Percentiles rank a stretch among this genome's conserved stretches.
phyloP scores from a whole-genome alignment of 2,888 invertebrate genomes.

The Crioceris asparagi region DNA sequence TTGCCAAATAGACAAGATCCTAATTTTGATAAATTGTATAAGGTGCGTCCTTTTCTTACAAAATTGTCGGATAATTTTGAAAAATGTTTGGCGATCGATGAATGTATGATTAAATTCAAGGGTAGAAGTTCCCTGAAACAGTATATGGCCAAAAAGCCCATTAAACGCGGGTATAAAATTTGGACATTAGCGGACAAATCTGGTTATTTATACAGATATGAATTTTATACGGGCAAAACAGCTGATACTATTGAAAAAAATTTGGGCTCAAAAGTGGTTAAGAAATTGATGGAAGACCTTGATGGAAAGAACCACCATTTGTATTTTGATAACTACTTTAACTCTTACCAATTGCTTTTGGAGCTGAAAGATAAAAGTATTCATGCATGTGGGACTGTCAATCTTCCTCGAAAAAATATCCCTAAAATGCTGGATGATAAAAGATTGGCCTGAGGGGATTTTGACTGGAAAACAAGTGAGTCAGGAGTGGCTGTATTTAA shows the following conservation, averaged over 20 bases:
- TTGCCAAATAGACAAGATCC: slow-evolving; percentile 9
- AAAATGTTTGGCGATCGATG: slow-evolving; percentile 16
- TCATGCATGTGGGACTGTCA: too few species aligned
- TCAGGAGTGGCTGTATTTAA: too few species aligned
- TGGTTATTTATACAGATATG: too few species aligned
- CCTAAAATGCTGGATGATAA: too few species aligned
- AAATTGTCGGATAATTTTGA: slow-evolving; percentile 9
- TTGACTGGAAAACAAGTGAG: too few species aligned
- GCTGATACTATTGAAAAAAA: slow-evolving; percentile 16
- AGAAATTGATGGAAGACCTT: slow-evolving; percentile 6
- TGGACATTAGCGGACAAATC: too few species aligned
- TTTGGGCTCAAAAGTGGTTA: slow-evolving; percentile 19
- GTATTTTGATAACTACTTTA: too few species aligned
- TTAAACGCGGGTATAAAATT: slow-evolving; percentile 27
- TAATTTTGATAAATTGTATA: slow-evolving; percentile 17
- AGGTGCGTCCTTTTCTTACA: slow-evolving; percentile 12
- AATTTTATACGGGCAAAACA: slow-evolving; percentile 23
- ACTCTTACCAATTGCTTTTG: too few species aligned
- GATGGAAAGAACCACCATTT: too few species aligned
- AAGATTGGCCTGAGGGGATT: too few species aligned
- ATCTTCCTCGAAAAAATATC: too few species aligned
- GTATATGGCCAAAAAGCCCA: slow-evolving; percentile 27
- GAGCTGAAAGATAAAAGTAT: too few species aligned
- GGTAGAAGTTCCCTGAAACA: slow-evolving; percentile 20
- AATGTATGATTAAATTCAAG: slow-evolving; percentile 21